Evolutionary conservation across 1,140 invertebrate species (phyloP), one percentile per base, ranked within the genome.

Genomic region (Dendrolimus punctatus): DNA sequence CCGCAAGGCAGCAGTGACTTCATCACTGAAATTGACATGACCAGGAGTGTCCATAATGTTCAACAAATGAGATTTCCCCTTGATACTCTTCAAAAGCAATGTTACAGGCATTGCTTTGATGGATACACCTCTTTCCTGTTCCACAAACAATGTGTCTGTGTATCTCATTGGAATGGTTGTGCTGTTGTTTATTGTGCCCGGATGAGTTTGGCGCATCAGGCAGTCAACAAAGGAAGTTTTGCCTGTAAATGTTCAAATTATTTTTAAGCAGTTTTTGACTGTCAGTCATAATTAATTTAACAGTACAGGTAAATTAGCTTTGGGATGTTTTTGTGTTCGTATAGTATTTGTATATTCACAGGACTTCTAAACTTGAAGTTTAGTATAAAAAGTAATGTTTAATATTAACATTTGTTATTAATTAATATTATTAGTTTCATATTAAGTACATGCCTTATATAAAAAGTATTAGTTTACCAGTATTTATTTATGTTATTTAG

Each of bases 1-100:
- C 49, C 99, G 91, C 88, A 99, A 96, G 0, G 98, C 96, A 39
- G 99, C 98, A 1, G 98, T 99, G 1, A 97, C 96, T 89, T 99
- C 99, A 88, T 99, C 99, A 23, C 98, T 99, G 79, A 99, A 99
- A 80, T 99, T 99, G 0, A 99, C 98, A 89, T 99, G 99, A n/a
- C 93, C 97, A n/a, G 98, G 98, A 3, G 98, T 99, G 75, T 99
- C 98, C 80, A 99, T 97, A 54, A 99, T 91, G 77, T 99, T 99
- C 54, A 99, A 88, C 8, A 99, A 87, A 87, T 95, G 98, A 8
- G 96, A 99, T 83, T 99, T 99, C 23, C 93, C 93, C 73, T 96
- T 96, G 0, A 97, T 92, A 85, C 99, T 97, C 73, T 96, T 97
- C 52, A 99, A 81, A 0, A 99, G 91, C 1, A 99, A 85, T 0